These are phyloP conservation scores for Mus spretus DNA, from an alignment of 2,797 vertebrate genomes.

Conservation along the genomic window DNA sequence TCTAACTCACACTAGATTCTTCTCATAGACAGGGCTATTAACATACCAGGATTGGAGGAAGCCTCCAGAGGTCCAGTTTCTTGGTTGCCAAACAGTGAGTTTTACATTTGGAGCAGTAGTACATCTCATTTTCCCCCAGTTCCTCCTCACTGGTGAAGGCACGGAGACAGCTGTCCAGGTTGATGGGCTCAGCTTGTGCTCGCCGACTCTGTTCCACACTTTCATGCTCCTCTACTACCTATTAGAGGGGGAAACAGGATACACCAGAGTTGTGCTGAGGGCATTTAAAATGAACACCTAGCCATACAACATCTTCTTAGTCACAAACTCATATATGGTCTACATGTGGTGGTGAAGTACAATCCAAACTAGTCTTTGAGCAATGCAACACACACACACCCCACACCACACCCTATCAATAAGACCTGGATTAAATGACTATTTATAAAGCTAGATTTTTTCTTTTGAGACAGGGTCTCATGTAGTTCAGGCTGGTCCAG, in stretches of 20 bases:
- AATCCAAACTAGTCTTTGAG: constrained; percentile 44
- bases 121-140: constrained; percentile 98
- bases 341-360: background rate
- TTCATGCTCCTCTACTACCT: constrained; percentile 97
- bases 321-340: background rate
- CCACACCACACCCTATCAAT: constrained; percentile 24
- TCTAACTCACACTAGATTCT: constrained; percentile 19
- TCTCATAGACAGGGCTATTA: background rate
- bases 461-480: background rate
- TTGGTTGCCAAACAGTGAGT: constrained; percentile 98
- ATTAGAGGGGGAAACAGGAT: background rate
- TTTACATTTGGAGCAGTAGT: constrained; percentile 99
- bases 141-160: constrained; percentile 99
- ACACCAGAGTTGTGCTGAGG: background rate
- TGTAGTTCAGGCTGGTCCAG: background rate
- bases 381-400: constrained; percentile 7
- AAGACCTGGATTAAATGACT: constrained; percentile 42
- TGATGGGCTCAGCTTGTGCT: constrained; percentile 99
- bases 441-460: background rate
- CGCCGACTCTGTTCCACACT: constrained; percentile 97
- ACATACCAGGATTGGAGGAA: constrained; percentile 96
- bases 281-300: constrained; percentile 1
- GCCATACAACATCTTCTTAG: background rate
- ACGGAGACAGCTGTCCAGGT: constrained; percentile 96
- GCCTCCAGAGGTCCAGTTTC: constrained; percentile 99